Evolutionary conservation across 2,797 vertebrate species (phyloP).

Genomic region (Syndactyla subalaris): DNA sequence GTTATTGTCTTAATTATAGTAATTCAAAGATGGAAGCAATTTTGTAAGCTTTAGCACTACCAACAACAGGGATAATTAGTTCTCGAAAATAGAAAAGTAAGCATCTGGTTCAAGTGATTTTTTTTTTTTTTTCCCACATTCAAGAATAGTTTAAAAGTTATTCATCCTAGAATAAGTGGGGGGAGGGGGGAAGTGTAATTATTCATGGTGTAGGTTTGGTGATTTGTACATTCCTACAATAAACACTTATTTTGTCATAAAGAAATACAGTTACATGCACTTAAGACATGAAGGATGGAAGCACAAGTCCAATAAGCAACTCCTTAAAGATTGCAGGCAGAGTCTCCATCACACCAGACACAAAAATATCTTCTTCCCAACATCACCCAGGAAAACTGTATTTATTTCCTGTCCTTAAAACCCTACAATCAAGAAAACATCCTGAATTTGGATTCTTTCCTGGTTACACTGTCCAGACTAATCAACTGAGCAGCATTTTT

Average conservation of each 20-base stretch:
- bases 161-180: slow-evolving; percentile 48
- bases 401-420: not conserved
- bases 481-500: not conserved
- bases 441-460: not conserved
- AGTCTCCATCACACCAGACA: not conserved
- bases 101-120: slow-evolving; percentile 63
- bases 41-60: slow-evolving; percentile 66
- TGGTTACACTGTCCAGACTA: not conserved
- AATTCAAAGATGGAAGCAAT: slow-evolving; percentile 79
- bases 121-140: not conserved
- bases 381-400: not conserved
- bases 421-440: not conserved
- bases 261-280: not conserved
- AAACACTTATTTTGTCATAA: not conserved
- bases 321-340: not conserved
- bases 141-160: slow-evolving; percentile 63
- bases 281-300: not conserved
- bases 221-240: not conserved
- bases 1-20: slow-evolving; percentile 82
- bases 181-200: not conserved
- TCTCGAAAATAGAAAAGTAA: slow-evolving; percentile 75
- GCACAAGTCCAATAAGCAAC: not conserved
- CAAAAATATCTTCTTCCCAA: not conserved
- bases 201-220: not conserved
- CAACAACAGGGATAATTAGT: slow-evolving; percentile 76